Percentiles rank a stretch among this genome's conserved stretches.
These are phyloP conservation scores for Ophion ventricosus DNA, from an alignment of 2,888 invertebrate genomes.

Conservation along the genomic window DNA sequence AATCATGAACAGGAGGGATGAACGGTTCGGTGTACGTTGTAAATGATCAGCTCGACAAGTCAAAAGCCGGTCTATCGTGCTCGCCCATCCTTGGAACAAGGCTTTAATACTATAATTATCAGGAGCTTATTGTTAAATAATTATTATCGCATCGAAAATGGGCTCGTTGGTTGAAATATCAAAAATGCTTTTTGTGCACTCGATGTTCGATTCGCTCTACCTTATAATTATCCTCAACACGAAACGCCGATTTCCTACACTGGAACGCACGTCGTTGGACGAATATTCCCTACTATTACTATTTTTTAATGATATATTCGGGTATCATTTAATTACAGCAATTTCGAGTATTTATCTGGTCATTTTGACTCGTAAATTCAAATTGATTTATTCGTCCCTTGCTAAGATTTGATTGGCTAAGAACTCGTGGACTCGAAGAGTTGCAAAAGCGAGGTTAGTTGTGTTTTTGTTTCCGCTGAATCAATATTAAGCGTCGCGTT, in stretches of 20 bases:
- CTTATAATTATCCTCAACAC: not conserved
- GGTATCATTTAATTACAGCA: not conserved
- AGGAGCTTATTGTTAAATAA: conserved; percentile 40
- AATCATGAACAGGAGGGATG: conserved; percentile 12
- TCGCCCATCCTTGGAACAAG: not conserved
- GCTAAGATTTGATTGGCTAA: not conserved
- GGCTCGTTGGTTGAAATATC: conserved; percentile 25
- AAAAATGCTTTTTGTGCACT: conserved; percentile 18
- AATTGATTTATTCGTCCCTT: not conserved
- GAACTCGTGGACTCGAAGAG: no score
- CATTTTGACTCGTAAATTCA: not conserved
- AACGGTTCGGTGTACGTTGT: conserved; percentile 33
- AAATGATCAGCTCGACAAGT: conserved; percentile 48
- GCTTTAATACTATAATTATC: conserved; percentile 28
- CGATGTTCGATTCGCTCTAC: not conserved
- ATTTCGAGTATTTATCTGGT: not conserved
- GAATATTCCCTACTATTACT: not conserved
- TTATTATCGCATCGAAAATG: conserved; percentile 38
- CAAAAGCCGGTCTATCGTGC: conserved; percentile 20
- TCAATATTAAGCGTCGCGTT: no score
- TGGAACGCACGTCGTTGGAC: no score
- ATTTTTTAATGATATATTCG: not conserved
- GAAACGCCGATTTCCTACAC: not conserved
- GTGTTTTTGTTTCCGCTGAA: no score
- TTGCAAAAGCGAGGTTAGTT: no score